Evolutionary conservation across 2,113 vertebrate genomes (phyloP), one percentile per base, ranked within the genome.

Genomic region (Diadophis punctatus): DNA sequence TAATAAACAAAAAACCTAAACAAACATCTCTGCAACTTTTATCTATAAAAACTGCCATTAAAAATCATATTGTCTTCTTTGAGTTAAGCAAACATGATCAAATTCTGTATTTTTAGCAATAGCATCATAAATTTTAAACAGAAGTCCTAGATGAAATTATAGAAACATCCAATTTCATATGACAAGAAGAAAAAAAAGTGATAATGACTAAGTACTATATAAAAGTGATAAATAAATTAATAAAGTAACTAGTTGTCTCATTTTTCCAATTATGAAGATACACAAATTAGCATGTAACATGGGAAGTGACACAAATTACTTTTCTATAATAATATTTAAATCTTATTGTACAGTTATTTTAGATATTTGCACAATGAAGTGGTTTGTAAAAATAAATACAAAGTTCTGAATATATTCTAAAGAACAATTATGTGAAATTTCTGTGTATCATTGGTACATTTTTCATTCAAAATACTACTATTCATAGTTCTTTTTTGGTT

Each of bases 251-350:
- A 14, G 22, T 23, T 25, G 8, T 5, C 51, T 52, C 9, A 88
- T 53, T 88, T 88, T 34, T 53, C 22, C 52, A 88, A 52, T 3
- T 88, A 25, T 56, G 53, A 88, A 56, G n/a, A 25, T 55, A 56
- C 8, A 88, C 52, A 43, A 20, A 43, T 34, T 88, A 22, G 34
- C 34, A 52, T 43, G 55, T 43, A 56, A 56, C 9, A 56, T 4
- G 1, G 20, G 10, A 94, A 92, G 92, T 88, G 84, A 85, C 92
- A 96, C 92, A 94, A 86, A 91, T 84, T 88, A 93, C 51, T 43
- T 46, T 34, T 91, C 94, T 48, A 93, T 58, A 90, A 93, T 46
- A 51, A 86, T 91, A 58, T 87, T 30, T 94, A 94, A 95, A 96
- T 56, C 85, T 92, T 52, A 93, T 39, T 93, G 30, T 94, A 93